A percentile compares a stretch with the other conserved stretches of the same genome.
Conservation (phyloP, 2,113 vertebrate species). For the Microtus oregoni region DNA sequence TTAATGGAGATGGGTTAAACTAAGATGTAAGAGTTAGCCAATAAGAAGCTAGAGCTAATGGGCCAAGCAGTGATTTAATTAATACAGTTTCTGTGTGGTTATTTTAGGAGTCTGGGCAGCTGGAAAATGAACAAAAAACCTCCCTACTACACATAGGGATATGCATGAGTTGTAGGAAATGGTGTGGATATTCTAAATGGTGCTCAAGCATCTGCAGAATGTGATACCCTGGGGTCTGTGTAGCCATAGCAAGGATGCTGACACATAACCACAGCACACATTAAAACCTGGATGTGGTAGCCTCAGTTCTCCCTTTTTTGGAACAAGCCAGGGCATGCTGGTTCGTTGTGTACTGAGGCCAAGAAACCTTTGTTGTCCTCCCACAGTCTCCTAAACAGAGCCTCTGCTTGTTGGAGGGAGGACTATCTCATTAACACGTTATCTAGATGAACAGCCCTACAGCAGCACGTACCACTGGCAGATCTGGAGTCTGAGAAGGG, state of each 20-base stretch:
- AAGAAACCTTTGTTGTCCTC: not conserved
- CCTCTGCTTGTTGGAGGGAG: not conserved
- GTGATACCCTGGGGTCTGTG: not conserved
- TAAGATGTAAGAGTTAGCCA: too few relatives aligned
- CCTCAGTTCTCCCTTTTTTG: not conserved
- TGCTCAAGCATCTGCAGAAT: not conserved
- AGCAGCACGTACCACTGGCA: not conserved
- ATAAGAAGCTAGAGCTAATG: too few relatives aligned
- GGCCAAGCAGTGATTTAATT: too few relatives aligned
- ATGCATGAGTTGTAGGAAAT: not conserved
- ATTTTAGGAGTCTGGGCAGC: too few relatives aligned
- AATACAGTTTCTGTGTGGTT: too few relatives aligned
- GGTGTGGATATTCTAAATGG: not conserved
- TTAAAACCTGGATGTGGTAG: not conserved
- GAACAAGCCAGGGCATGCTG: not conserved
- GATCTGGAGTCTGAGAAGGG: not conserved
- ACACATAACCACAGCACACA: not conserved
- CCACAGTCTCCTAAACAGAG: not conserved
- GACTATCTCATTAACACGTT: constrained; percentile 29
- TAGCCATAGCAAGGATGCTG: not conserved
- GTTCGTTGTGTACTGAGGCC: not conserved
- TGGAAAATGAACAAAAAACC: too few relatives aligned
- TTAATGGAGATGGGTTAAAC: too few relatives aligned
- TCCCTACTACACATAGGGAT: too few relatives aligned
- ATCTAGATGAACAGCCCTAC: not conserved